Conservation (phyloP, 2,888 invertebrate genomes). For the Himalopsyche tibetana region DNA sequence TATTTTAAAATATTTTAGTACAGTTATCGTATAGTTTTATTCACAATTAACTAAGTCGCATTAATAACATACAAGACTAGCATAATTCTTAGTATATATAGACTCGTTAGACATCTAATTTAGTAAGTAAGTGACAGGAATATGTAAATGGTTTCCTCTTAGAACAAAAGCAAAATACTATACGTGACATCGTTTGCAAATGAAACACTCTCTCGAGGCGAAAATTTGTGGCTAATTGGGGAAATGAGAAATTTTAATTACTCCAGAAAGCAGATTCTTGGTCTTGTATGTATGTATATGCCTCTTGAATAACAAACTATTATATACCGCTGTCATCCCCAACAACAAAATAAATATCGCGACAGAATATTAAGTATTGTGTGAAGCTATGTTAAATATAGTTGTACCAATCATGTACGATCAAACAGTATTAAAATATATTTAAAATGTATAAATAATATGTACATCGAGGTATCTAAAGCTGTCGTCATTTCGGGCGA, state of each 20-base stretch:
- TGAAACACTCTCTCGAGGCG: not conserved
- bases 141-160: not conserved
- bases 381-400: too few species aligned
- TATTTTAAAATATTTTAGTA: too few species aligned
- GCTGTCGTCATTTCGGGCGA: too few species aligned
- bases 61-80: too few species aligned
- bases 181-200: constrained; percentile 6
- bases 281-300: not conserved
- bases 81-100: not conserved
- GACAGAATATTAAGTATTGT: too few species aligned
- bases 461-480: too few species aligned
- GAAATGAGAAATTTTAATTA: constrained; percentile 26
- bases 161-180: constrained; percentile 24
- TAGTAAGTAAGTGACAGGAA: constrained; percentile 23
- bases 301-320: not conserved
- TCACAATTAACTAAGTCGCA: too few species aligned
- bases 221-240: constrained; percentile 37
- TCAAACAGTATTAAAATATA: too few species aligned
- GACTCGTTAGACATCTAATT: constrained; percentile 3
- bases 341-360: not conserved
- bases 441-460: too few species aligned
- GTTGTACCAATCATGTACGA: too few species aligned
- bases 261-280: constrained; percentile 12
- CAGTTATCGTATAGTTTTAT: too few species aligned
- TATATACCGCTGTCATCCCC: not conserved